phyloP scores from a whole-genome alignment of 2,888 invertebrate species.

The Lypha dubia region DNA sequence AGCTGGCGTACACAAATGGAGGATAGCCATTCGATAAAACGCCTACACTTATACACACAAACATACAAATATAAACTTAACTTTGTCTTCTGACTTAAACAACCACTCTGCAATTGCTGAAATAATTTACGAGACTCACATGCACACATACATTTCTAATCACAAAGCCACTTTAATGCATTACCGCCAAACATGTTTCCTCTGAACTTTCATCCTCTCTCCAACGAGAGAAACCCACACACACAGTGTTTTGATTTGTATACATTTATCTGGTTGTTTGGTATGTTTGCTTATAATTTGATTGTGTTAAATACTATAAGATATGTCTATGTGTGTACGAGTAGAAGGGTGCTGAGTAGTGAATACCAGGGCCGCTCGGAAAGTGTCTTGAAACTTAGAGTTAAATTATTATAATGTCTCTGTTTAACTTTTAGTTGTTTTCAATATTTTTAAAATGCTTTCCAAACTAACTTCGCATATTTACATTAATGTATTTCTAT shows the following conservation, averaged over 20 bases:
- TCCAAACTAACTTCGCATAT: slow-evolving; percentile 1
- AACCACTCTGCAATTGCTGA: slow-evolving; percentile 36
- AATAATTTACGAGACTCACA: slow-evolving; percentile 39
- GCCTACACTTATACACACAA: not conserved
- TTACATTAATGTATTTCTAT: not conserved
- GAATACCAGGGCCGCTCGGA: not conserved
- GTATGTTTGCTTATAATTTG: slow-evolving; percentile 56
- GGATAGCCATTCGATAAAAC: slow-evolving; percentile 28
- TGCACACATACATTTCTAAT: not conserved
- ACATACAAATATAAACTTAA: slow-evolving; percentile 26
- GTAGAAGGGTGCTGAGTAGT: not conserved
- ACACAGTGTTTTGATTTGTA: slow-evolving; percentile 41
- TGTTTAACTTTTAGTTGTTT: no score
- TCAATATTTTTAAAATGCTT: not conserved
- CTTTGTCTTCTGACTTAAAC: slow-evolving; percentile 35
- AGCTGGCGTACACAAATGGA: not conserved
- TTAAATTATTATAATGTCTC: no score
- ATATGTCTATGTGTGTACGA: not conserved
- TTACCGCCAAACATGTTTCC: slow-evolving; percentile 21
- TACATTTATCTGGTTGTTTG: slow-evolving; percentile 26
- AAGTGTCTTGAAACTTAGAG: not conserved
- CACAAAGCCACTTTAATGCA: slow-evolving; percentile 15
- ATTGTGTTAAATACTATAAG: slow-evolving; percentile 43
- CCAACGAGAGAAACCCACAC: no score
- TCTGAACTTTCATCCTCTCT: not conserved